Percentiles rank a stretch among this genome's conserved stretches.
Evolutionary conservation across 2,888 invertebrate species (phyloP).

Genomic region (Meliscaeva auricollis): DNA sequence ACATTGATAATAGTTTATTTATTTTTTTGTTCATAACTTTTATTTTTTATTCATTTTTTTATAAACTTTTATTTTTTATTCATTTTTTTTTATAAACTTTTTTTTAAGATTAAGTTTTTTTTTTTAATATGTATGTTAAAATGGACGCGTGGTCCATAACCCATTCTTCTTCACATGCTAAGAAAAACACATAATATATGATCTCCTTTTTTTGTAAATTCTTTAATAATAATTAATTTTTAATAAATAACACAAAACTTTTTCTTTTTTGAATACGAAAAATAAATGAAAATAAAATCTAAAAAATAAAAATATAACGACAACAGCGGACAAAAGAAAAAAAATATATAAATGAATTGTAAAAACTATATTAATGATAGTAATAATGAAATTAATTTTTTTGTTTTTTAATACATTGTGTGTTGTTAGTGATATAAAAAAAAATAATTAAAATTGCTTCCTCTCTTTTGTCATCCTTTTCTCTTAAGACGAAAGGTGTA

Average conservation of each 20-base stretch:
- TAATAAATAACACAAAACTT: slow-evolving; percentile 74
- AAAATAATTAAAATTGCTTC: slow-evolving; percentile 44
- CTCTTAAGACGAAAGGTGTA: slow-evolving; percentile 73
- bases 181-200: slow-evolving; percentile 61
- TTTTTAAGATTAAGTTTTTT: slow-evolving; percentile 24
- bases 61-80: slow-evolving; percentile 27
- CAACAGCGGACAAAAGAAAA: slow-evolving; percentile 68
- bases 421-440: slow-evolving; percentile 40
- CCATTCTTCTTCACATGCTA: slow-evolving; percentile 57
- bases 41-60: slow-evolving; percentile 51
- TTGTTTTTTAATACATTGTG: slow-evolving; percentile 64
- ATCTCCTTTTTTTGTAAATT: slow-evolving; percentile 12
- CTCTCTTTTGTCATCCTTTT: slow-evolving; percentile 75
- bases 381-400: slow-evolving; percentile 34
- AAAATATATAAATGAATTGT: slow-evolving; percentile 46
- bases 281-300: slow-evolving; percentile 43
- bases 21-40: slow-evolving; percentile 34
- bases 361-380: slow-evolving; percentile 51
- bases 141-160: slow-evolving; percentile 49
- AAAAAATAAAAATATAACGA: slow-evolving; percentile 64
- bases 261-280: slow-evolving; percentile 49
- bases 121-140: slow-evolving; percentile 11
- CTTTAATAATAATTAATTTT: slow-evolving; percentile 63
- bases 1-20: slow-evolving; percentile 55
- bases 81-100: slow-evolving; percentile 34